Evolutionary conservation across 2,888 invertebrate species (phyloP).

Genomic region (Antitype chi): DNA sequence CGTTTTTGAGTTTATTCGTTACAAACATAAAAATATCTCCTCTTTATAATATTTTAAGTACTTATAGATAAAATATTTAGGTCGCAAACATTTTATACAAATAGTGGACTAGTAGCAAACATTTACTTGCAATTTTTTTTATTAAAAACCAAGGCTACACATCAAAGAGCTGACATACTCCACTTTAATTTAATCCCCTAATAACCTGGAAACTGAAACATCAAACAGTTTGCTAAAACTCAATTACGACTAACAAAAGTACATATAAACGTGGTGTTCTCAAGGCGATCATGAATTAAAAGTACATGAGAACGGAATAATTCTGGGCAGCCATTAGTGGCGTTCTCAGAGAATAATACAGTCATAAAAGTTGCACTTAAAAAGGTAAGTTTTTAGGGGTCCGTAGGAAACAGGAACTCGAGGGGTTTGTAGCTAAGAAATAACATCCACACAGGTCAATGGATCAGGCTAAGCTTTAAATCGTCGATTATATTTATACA

Average conservation of each 20-base stretch:
- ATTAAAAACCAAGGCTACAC: conserved; percentile 6
- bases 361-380: conserved; percentile 62
- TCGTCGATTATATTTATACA: too few relatives aligned
- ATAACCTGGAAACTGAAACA: conserved; percentile 51
- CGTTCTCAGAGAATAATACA: conserved; percentile 64
- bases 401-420: background rate
- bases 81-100: background rate
- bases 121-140: background rate
- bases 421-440: too few relatives aligned
- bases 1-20: too few relatives aligned
- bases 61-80: background rate
- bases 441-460: too few relatives aligned
- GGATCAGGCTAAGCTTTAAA: too few relatives aligned
- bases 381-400: conserved; percentile 51
- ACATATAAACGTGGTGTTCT: conserved; percentile 52
- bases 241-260: conserved; percentile 48
- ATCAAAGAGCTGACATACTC: conserved; percentile 44
- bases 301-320: conserved; percentile 59
- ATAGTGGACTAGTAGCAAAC: background rate
- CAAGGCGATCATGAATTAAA: conserved; percentile 52
- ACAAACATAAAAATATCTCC: too few relatives aligned
- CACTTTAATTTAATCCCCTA: conserved; percentile 44
- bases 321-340: conserved; percentile 38
- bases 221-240: conserved; percentile 51
- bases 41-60: too few relatives aligned